Evolutionary conservation across 2,113 vertebrate genomes (phyloP), one percentile per base, ranked within the genome.

Genomic region (Ardeotis arabs): DNA sequence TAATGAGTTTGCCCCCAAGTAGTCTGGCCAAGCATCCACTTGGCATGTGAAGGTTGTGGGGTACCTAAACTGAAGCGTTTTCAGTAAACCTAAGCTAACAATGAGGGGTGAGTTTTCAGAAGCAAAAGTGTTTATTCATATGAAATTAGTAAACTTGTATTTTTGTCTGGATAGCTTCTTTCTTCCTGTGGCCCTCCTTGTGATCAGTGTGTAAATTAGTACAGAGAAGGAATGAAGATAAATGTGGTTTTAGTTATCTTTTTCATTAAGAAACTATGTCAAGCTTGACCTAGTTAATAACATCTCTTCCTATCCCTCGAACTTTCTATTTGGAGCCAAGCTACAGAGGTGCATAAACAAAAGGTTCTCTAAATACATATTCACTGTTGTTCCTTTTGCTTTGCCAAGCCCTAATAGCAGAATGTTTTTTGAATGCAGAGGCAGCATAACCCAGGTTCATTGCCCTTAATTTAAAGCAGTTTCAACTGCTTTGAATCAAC

Each of bases 231-330:
- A 82, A 95, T 6, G 12, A 89, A 53, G 44, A 45, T 49, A 82
- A 94, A 80, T 44, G 37, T 87, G 67, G 20, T 9, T 93, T 87
- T 78, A 37, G 53, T 90, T 95, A 84, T 77, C 76, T 92, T 86
- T 69, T 73, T 22, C 70, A 73, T 95, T 67, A 58, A 84, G 81
- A 88, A 92, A 16, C 55, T 59, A 2, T 47, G 44, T 75, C 37
- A 73, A 9, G 11, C 47, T 88, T 94, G 68, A 84, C 79, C 63
- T 73, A 88, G 25, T 92, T 93, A 93, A 74, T 90, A 86, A n/a
- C 47, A 39, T 77, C 45, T 77, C 47, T 95, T 89, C 82, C 62
- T 68, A 44, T 69, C 78, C 74, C 55, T 87, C 58, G 53, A 9
- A 80, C 55, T 79, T 89, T 31, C 9, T 72, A 22, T 91, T 70